phyloP scores from a whole-genome alignment of 2,888 invertebrate species.

The Hydropsyche betteni region DNA sequence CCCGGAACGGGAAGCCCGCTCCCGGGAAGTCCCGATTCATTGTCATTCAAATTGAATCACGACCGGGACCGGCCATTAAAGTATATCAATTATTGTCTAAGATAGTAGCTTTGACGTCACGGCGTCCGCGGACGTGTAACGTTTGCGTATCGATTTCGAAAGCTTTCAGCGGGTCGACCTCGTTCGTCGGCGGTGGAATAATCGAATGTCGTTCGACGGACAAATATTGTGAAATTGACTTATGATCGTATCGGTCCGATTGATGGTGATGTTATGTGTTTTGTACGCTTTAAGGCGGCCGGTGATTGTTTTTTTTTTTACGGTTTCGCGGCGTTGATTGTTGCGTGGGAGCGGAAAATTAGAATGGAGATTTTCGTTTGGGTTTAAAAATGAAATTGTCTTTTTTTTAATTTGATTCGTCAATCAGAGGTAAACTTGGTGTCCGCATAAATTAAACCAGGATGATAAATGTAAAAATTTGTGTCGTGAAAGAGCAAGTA shows the following conservation, averaged over 20 bases:
- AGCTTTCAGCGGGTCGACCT: neutral
- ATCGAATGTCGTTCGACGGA: neutral
- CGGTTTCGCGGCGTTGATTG: too few relatives aligned
- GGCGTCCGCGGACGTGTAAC: too few relatives aligned
- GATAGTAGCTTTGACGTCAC: neutral
- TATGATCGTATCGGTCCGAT: neutral
- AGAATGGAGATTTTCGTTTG: too few relatives aligned
- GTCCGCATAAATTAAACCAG: too few relatives aligned
- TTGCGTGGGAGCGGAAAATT: too few relatives aligned
- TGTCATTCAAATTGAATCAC: conserved; percentile 30
- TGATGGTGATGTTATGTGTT: neutral
- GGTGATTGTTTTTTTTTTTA: neutral
- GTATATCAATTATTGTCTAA: conserved; percentile 14
- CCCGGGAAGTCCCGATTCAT: neutral
- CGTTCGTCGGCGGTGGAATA: neutral
- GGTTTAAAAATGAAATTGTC: too few relatives aligned
- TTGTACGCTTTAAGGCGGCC: neutral
- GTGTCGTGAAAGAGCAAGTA: too few relatives aligned
- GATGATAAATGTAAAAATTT: too few relatives aligned
- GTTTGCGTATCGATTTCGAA: neutral
- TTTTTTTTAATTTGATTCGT: too few relatives aligned
- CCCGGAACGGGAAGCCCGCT: neutral
- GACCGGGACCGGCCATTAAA: neutral
- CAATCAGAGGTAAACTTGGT: too few relatives aligned
- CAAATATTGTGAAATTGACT: neutral